Percentiles rank a stretch among this genome's conserved stretches.
Conservation (phyloP, 2,113 vertebrate genomes). For the Chlorodrepanis virens region DNA sequence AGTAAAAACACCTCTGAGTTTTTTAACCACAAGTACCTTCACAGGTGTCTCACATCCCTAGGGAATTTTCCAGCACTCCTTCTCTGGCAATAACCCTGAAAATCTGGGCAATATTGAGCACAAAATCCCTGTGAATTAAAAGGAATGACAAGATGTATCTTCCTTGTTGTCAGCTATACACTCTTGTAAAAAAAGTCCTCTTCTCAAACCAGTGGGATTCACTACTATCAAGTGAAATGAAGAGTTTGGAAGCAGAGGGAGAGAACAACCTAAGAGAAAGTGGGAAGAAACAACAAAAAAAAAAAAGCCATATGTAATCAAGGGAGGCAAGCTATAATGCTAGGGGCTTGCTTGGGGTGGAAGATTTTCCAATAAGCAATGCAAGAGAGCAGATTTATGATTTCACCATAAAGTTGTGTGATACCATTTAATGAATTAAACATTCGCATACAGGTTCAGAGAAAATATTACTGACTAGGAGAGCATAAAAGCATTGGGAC, state of each 20-base stretch:
- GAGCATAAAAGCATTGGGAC: conserved; percentile 2
- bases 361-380: conserved; percentile 44
- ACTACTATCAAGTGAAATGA: not conserved
- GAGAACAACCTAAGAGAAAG: conserved; percentile 14
- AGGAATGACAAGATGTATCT: not conserved
- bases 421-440: conserved; percentile 71
- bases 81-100: not conserved
- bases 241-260: not conserved
- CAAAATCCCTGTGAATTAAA: not conserved
- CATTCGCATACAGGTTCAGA: conserved; percentile 41
- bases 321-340: not conserved
- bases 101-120: not conserved
- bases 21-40: not conserved
- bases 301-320: not conserved
- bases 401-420: conserved; percentile 47
- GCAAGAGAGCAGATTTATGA: conserved; percentile 47
- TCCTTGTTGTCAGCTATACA: not conserved
- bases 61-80: not conserved
- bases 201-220: not conserved
- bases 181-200: not conserved
- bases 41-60: not conserved
- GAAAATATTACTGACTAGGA: conserved; percentile 55
- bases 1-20: not conserved
- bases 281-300: not conserved
- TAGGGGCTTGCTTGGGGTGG: not conserved